Base-by-base conservation (phyloP, 2,888 invertebrate species). In the Bombyx huttoni region DNA sequence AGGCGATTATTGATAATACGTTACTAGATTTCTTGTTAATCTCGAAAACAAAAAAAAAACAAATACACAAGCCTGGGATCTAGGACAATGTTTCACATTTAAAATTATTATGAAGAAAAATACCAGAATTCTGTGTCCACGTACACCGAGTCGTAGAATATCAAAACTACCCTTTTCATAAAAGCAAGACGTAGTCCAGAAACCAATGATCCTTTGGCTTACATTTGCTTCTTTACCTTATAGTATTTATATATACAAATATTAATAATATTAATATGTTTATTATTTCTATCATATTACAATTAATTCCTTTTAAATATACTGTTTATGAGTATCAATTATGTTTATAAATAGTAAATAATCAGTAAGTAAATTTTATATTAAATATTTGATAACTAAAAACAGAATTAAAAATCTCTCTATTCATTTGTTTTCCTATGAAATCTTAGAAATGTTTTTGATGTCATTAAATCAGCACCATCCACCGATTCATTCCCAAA, bases 151-250 rank as follows among this genome's bases (percentile, higher is more conserved):
- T 24, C 24, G 24, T 24, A 24, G 24, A 24, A 24, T 24, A 24
- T 24, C 24, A 24, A 24, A 5, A 24, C 24, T 24, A 24, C 24
- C 24, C 24, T 24, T 24, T 24, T 24, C 5, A 24, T 24, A 24
- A 24, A 24, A 24, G 24, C 24, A 24, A 24, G 24, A 24, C 24
- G 3, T 2, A 24, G 40, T 40, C 40, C 40, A 12, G 7, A 40
- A 40, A 40, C 40, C 40, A 40, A 40, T 52, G 47, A 13, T 48
- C 14, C 48, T 47, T 52, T 13, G 14, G 24, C 24, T 53, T 54
- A 49, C 14, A 34, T 51, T 48, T 52, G 45, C 33, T 52, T 52
- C 33, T 35, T 47, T 33, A 40, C 40, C 8, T 40, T 40, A 40
- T 10, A 6, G 12, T 40, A 40, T 10, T 2, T 12, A 40, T 40